These are phyloP conservation scores for Brachionus rotundiformis DNA, from an alignment of 1,140 invertebrate species.

Conservation along the genomic window DNA sequence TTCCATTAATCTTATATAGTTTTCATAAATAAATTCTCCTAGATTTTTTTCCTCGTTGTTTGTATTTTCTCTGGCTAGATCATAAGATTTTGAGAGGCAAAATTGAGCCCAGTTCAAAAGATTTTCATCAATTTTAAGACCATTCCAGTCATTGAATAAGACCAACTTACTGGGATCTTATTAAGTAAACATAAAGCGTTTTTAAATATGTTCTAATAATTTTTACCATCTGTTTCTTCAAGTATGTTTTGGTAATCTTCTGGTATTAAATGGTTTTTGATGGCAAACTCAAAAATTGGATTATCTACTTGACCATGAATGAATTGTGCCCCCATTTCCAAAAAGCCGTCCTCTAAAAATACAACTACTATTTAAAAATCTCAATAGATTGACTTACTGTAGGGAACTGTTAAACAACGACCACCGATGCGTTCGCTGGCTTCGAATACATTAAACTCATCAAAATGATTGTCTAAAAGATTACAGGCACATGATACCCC, in stretches of 20 bases:
- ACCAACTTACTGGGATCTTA: background rate
- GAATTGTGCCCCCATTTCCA: conserved; percentile 54
- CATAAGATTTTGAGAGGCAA: background rate
- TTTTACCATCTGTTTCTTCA: background rate
- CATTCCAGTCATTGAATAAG: background rate
- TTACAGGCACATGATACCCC: conserved; percentile 3
- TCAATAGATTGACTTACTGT: no score
- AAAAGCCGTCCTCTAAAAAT: background rate
- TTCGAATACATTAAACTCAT: conserved; percentile 38
- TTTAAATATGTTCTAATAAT: no score
- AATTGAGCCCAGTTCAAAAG: conserved; percentile 8
- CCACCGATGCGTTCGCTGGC: conserved; percentile 43
- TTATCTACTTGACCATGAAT: conserved; percentile 64
- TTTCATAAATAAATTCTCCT: conserved; percentile 44
- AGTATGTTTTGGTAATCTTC: conserved; percentile 11
- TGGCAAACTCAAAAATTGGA: conserved; percentile 62
- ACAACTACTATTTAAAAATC: no score
- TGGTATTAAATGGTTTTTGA: conserved; percentile 60
- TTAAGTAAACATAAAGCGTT: no score
- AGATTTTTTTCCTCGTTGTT: background rate
- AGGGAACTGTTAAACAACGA: background rate
- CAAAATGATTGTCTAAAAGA: background rate
- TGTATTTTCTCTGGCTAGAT: background rate
- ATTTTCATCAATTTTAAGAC: conserved; percentile 12
- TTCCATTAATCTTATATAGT: conserved; percentile 7